Evolutionary conservation across 2,797 vertebrate species (phyloP).

Genomic region (Gymnoscopelus microlampas): DNA sequence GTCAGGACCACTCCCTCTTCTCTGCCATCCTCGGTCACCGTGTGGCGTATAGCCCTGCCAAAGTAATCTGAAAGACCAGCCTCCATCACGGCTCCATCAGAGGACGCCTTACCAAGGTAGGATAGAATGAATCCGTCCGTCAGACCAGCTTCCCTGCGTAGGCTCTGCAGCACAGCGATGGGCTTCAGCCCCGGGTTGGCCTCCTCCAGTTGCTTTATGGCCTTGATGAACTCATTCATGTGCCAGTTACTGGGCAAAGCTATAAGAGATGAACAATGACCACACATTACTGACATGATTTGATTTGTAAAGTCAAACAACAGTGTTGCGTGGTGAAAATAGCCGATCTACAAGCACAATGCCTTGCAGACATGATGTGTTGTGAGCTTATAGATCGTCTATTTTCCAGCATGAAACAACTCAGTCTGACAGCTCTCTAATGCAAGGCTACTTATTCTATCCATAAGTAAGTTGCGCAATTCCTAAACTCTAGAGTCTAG

Average conservation of each 20-base stretch:
- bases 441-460: too few species aligned
- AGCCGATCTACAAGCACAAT: too few species aligned
- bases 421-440: too few species aligned
- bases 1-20: conserved; percentile 85
- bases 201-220: conserved; percentile 73
- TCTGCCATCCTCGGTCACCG: conserved; percentile 34
- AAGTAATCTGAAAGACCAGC: conserved; percentile 61
- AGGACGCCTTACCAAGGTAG: conserved; percentile 55
- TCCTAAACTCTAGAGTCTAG: too few species aligned
- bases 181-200: conserved; percentile 24
- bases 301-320: too few species aligned
- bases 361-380: too few species aligned
- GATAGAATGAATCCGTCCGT: conserved; percentile 43
- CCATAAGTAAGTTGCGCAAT: too few species aligned
- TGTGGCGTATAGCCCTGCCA: conserved; percentile 56
- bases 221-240: conserved; percentile 79
- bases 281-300: neutral
- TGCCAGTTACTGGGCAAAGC: conserved; percentile 48
- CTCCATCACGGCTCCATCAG: conserved; percentile 21
- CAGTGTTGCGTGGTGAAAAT: too few species aligned
- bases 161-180: conserved; percentile 43
- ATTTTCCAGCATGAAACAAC: too few species aligned
- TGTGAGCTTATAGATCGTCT: too few species aligned
- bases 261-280: conserved; percentile 46
- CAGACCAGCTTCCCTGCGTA: conserved; percentile 58